A percentile compares a stretch with the other conserved stretches of the same genome.
Evolutionary conservation across 2,113 vertebrate species (phyloP).

Genomic region (Coregonus clupeaformis): DNA sequence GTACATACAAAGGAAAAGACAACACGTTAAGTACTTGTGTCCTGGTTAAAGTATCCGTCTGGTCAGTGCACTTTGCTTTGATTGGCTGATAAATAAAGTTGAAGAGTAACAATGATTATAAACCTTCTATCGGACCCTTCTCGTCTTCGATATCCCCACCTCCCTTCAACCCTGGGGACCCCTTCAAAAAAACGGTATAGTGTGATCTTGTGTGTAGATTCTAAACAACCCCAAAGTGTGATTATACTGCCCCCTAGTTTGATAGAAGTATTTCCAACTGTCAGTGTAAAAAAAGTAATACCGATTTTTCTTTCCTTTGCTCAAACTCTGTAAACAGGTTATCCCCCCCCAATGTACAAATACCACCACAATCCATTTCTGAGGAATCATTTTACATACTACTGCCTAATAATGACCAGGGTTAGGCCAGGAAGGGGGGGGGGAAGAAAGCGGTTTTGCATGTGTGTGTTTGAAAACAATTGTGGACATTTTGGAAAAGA

Average conservation of each 20-base stretch:
- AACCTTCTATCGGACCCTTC: slow-evolving; percentile 7
- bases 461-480: slow-evolving; percentile 46
- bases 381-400: slow-evolving; percentile 43
- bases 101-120: background rate
- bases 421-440: slow-evolving; percentile 27
- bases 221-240: slow-evolving; percentile 28
- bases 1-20: slow-evolving; percentile 46
- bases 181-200: slow-evolving; percentile 14
- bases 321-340: slow-evolving; percentile 53
- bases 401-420: slow-evolving; percentile 48
- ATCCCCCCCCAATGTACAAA: slow-evolving; percentile 48
- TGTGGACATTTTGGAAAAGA: slow-evolving; percentile 39
- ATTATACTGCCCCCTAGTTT: slow-evolving; percentile 22
- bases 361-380: slow-evolving; percentile 26
- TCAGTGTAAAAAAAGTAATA: slow-evolving; percentile 54
- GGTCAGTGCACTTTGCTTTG: slow-evolving; percentile 72
- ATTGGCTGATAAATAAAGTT: slow-evolving; percentile 64
- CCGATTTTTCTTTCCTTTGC: slow-evolving; percentile 27
- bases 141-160: slow-evolving; percentile 36
- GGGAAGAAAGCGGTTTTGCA: slow-evolving; percentile 11
- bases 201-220: slow-evolving; percentile 36
- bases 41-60: slow-evolving; percentile 61
- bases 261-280: slow-evolving; percentile 25
- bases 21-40: slow-evolving; percentile 66
- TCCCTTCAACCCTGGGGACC: slow-evolving; percentile 45